A percentile compares a stretch with the other conserved stretches of the same genome.
Conservation (phyloP, 2,113 vertebrate genomes). For the Hemichromis elongatus region DNA sequence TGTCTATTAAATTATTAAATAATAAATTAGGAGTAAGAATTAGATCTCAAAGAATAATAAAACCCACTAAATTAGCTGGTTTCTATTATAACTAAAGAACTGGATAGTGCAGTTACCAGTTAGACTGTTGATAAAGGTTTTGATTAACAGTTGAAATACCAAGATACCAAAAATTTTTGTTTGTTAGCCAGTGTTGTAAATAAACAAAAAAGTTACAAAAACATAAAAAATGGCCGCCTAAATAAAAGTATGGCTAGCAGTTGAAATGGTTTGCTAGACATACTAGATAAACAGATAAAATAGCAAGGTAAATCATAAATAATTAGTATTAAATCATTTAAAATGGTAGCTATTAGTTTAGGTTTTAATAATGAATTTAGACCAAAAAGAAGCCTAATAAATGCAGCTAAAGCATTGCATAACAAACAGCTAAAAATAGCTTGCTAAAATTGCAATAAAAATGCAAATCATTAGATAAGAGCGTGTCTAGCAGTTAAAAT, state of each 20-base stretch:
- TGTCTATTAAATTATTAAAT: not conserved
- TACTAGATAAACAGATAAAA: not conserved
- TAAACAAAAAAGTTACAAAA: not conserved
- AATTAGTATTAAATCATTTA: not conserved
- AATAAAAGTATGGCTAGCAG: not conserved
- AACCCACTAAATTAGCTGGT: not conserved
- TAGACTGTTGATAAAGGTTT: not conserved
- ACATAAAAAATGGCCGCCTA: not conserved
- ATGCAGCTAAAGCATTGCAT: rapidly evolving
- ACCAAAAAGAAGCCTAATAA: not conserved
- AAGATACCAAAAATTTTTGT: not conserved
- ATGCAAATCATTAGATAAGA: not conserved
- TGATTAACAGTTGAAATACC: not conserved
- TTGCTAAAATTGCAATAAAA: no score
- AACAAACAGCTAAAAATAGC: no score
- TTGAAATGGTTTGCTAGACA: not conserved
- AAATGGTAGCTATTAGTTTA: not conserved
- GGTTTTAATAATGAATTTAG: rapidly evolving
- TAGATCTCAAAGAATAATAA: not conserved
- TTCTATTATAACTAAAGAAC: not conserved
- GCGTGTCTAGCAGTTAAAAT: not conserved
- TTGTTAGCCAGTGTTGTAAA: not conserved
- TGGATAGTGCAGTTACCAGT: not conserved
- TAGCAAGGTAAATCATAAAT: not conserved
- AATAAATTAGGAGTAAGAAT: rapidly evolving